phyloP scores from a whole-genome alignment of 2,888 invertebrate genomes.

The Lacanobia oleracea region DNA sequence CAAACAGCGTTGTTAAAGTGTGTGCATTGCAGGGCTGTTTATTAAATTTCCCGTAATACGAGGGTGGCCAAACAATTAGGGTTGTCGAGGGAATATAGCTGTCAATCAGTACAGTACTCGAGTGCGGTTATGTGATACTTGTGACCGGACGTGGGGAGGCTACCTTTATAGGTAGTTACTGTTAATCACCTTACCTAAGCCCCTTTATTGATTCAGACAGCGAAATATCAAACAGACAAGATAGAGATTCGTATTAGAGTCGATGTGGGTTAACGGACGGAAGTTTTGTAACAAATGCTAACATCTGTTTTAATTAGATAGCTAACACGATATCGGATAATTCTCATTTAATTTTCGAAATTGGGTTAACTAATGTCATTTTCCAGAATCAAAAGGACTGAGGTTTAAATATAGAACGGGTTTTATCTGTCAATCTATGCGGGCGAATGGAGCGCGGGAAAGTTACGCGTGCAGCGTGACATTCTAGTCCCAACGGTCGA shows the following conservation, averaged over 20 bases:
- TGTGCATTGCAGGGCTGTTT: conserved; percentile 76
- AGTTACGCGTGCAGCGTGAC: conserved; percentile 50
- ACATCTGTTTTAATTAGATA: conserved; percentile 55
- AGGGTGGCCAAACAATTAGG: conserved; percentile 82
- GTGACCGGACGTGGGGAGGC: conserved; percentile 73
- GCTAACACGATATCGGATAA: conserved; percentile 45
- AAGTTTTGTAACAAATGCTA: conserved; percentile 59
- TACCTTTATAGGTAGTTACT: conserved; percentile 62
- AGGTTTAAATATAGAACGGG: conserved; percentile 54
- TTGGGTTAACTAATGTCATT: conserved; percentile 57
- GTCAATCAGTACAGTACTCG: conserved; percentile 81
- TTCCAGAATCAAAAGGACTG: conserved; percentile 48
- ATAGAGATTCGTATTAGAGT: conserved; percentile 32
- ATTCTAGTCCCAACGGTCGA: conserved; percentile 49
- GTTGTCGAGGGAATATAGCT: conserved; percentile 82
- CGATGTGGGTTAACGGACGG: conserved; percentile 56
- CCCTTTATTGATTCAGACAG: conserved; percentile 49
- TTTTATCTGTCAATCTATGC: conserved; percentile 66
- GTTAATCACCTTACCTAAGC: conserved; percentile 62
- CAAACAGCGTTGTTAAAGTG: conserved; percentile 76
- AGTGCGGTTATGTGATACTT: conserved; percentile 77
- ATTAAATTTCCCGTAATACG: conserved; percentile 84
- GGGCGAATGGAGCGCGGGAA: conserved; percentile 46
- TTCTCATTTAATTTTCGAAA: conserved; percentile 55
- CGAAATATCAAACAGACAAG: conserved; percentile 48